phyloP scores from a whole-genome alignment of 2,113 vertebrate species.

The Marmota monax region DNA sequence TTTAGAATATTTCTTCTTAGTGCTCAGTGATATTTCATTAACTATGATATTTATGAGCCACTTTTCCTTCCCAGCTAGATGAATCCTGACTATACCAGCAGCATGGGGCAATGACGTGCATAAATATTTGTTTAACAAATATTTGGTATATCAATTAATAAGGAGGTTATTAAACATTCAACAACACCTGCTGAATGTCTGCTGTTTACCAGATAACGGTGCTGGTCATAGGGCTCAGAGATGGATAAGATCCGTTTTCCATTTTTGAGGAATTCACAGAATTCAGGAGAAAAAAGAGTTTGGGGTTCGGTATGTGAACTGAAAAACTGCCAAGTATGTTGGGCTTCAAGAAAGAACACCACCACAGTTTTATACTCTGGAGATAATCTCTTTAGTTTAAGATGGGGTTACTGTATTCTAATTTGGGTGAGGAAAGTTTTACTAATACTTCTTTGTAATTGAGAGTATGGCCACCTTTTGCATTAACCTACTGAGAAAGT shows the following conservation, averaged over 20 bases:
- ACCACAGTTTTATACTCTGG: neutral
- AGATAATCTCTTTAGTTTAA: slow-evolving; percentile 7
- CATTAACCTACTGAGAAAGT: neutral
- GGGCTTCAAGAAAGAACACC: neutral
- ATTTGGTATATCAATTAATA: neutral
- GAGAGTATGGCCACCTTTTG: neutral
- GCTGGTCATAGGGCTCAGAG: neutral
- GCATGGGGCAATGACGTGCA: neutral
- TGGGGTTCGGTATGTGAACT: neutral
- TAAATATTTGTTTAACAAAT: neutral
- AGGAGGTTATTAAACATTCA: neutral
- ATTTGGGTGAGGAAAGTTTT: neutral
- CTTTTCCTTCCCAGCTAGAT: neutral
- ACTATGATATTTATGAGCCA: neutral
- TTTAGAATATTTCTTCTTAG: neutral
- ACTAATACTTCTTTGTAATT: neutral
- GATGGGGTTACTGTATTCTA: neutral
- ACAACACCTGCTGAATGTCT: neutral
- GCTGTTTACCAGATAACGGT: neutral
- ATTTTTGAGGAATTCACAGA: neutral
- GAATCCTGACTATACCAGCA: neutral
- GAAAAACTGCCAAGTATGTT: neutral
- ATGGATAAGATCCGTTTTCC: neutral
- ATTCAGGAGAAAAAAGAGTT: neutral
- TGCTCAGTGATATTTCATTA: neutral